Evolutionary conservation across 2,888 invertebrate species (phyloP).

Genomic region (Scrobipalpa costella): DNA sequence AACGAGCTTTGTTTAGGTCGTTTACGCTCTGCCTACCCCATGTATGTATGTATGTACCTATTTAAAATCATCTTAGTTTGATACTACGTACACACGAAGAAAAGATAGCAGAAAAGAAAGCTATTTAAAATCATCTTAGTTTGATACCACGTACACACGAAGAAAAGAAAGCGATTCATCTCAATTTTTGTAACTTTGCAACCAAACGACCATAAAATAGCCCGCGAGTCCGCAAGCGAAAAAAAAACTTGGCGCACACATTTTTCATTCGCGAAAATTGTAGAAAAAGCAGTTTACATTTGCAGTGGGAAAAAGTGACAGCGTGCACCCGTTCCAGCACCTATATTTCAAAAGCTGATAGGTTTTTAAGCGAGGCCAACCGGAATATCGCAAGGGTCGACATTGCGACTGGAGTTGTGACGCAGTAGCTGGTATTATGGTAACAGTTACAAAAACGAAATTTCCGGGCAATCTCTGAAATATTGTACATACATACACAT

Average conservation of each 20-base stretch:
- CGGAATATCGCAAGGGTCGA: conserved; percentile 26
- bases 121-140: too few relatives aligned
- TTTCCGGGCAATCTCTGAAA: too few relatives aligned
- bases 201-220: conserved; percentile 4
- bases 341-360: conserved; percentile 34
- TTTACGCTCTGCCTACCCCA: too few relatives aligned
- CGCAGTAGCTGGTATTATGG: not conserved
- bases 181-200: not conserved
- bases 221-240: not conserved
- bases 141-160: not conserved
- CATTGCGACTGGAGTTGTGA: not conserved
- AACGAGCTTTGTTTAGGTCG: too few relatives aligned
- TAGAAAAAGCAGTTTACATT: conserved; percentile 24
- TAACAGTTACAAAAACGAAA: not conserved
- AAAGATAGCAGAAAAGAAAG: too few relatives aligned
- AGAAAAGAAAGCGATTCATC: not conserved
- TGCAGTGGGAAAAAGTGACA: conserved; percentile 22
- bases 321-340: conserved; percentile 14
- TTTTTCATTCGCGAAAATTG: conserved; percentile 14
- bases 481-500: too few relatives aligned
- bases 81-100: too few relatives aligned
- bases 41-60: too few relatives aligned
- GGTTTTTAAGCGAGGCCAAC: conserved; percentile 31
- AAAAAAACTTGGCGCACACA: conserved; percentile 1
- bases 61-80: too few relatives aligned